Percentiles rank a stretch among this genome's conserved stretches.
Conservation (phyloP, 2,113 vertebrate genomes). For the Alouatta palliata region DNA sequence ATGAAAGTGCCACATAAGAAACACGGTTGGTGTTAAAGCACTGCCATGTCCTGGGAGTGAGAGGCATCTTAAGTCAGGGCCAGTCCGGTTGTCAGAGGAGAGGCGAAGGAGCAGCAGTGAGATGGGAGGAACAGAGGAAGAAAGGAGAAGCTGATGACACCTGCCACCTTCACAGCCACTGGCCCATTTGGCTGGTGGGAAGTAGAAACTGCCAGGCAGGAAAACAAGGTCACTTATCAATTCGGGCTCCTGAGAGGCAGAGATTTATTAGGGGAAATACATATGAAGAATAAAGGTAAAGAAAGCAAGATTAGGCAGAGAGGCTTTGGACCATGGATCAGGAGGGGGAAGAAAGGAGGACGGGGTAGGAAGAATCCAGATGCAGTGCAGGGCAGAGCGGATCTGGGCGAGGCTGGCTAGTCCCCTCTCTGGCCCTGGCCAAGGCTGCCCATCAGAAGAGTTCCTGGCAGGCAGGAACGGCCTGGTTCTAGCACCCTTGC, state of each 20-base stretch:
- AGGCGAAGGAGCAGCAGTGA: background rate
- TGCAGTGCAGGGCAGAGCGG: accelerated
- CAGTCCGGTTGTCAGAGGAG: background rate
- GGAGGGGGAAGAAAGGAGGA: background rate
- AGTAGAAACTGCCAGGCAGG: background rate
- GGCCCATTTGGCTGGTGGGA: background rate
- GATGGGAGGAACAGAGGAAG: background rate
- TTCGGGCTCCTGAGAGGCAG: background rate
- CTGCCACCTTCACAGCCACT: background rate
- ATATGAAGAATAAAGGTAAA: background rate
- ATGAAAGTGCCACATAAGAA: background rate
- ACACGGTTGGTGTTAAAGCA: background rate
- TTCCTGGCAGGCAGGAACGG: background rate
- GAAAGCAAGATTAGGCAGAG: background rate
- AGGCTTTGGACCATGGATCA: background rate
- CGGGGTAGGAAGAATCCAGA: background rate
- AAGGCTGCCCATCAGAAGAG: background rate
- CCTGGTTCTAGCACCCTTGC: background rate
- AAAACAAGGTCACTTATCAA: background rate
- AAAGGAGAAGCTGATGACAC: background rate
- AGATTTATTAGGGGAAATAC: background rate
- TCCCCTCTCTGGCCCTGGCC: accelerated
- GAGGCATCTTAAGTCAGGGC: background rate
- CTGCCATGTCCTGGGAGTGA: background rate
- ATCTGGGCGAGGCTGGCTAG: background rate